Evolutionary conservation across 2,797 vertebrate species (phyloP).

Genomic region (Tachyglossus aculeatus): DNA sequence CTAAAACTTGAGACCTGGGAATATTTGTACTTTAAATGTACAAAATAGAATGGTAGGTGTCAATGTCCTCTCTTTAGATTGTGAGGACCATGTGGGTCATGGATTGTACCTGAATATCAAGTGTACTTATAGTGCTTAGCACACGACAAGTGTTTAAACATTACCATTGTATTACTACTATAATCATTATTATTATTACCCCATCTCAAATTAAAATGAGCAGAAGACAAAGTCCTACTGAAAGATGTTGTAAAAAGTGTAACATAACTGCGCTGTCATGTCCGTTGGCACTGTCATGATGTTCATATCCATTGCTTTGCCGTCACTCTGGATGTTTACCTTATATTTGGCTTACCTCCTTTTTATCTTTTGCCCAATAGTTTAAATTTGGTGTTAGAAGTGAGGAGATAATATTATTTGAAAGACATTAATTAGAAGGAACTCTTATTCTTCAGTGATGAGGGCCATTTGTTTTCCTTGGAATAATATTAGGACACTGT

Average conservation of each 20-base stretch:
- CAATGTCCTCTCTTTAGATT: no score
- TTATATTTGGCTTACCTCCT: not conserved
- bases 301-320: not conserved
- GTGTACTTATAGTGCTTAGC: no score
- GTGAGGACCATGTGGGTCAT: no score
- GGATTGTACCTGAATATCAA: no score
- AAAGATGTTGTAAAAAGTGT: not conserved
- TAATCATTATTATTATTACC: no score
- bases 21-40: no score
- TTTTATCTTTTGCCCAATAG: not conserved
- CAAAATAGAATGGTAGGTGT: no score
- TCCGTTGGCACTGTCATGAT: not conserved
- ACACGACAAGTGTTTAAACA: no score
- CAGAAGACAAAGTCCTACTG: not conserved
- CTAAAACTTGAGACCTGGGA: no score
- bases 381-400: slow-evolving; percentile 7
- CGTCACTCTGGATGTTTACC: slow-evolving; percentile 7
- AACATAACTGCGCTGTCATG: not conserved
- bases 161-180: no score
- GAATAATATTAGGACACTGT: not conserved
- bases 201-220: no score
- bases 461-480: not conserved
- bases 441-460: not conserved
- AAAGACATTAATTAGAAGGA: not conserved
- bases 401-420: not conserved